A percentile compares a stretch with the other conserved stretches of the same genome.
Conservation (phyloP, 2,113 vertebrate genomes). For the Charina bottae region DNA sequence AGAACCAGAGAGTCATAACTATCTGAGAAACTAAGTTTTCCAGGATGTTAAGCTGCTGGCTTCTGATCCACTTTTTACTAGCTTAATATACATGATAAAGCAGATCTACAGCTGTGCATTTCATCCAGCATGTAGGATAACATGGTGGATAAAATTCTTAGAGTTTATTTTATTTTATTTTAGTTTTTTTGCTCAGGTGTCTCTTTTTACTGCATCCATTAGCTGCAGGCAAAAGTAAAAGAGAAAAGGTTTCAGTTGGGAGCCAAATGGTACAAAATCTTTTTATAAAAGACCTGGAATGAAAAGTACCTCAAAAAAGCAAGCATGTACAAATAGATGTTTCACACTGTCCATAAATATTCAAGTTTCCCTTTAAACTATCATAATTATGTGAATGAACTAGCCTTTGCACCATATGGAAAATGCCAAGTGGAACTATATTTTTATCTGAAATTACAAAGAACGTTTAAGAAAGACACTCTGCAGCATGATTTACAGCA, state of each 20-base stretch:
- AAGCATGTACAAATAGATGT: constrained; percentile 32
- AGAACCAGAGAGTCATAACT: constrained; percentile 42
- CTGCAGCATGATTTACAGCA: constrained; percentile 30
- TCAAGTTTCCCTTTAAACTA: constrained; percentile 34
- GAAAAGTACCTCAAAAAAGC: constrained; percentile 31
- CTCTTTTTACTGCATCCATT: constrained; percentile 13
- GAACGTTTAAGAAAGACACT: constrained; percentile 36
- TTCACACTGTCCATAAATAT: constrained; percentile 36
- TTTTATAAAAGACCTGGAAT: constrained; percentile 47
- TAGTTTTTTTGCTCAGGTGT: constrained; percentile 1
- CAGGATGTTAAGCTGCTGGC: constrained; percentile 27
- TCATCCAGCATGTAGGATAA: constrained; percentile 25
- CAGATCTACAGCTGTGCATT: constrained; percentile 10
- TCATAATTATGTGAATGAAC: constrained; percentile 32
- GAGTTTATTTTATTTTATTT: not conserved
- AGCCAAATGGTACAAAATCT: constrained; percentile 31
- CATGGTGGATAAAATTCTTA: not conserved
- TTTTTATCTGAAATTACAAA: constrained; percentile 27
- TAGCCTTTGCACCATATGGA: constrained; percentile 37
- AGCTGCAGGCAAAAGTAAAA: constrained; percentile 42
- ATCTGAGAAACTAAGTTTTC: constrained; percentile 56
- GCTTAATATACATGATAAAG: not conserved
- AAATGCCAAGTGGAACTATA: not conserved
- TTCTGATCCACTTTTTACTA: constrained; percentile 47
- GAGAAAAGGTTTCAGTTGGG: constrained; percentile 11